Evolutionary conservation across 2,797 vertebrate species (phyloP).

Genomic region (Microchirus variegatus): DNA sequence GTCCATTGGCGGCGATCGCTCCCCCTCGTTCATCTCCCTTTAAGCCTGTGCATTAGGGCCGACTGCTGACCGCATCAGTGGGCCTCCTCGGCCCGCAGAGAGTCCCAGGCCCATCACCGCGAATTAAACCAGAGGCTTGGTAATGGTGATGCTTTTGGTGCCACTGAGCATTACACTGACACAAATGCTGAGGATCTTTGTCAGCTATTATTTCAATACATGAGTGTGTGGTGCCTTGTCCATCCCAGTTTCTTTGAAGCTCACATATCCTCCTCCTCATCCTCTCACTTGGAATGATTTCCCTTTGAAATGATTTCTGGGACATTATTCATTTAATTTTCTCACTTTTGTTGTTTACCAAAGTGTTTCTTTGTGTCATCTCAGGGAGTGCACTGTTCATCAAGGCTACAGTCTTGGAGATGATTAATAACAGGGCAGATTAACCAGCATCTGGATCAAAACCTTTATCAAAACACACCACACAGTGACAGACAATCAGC

Average conservation of each 20-base stretch:
- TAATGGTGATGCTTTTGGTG: constrained; percentile 77
- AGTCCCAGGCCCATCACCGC: constrained; percentile 77
- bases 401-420: background rate
- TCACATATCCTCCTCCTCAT: constrained; percentile 44
- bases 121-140: constrained; percentile 75
- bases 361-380: too few relatives aligned
- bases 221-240: constrained; percentile 74
- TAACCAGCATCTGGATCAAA: background rate
- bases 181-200: constrained; percentile 80
- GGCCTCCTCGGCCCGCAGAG: constrained; percentile 67
- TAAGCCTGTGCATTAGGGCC: constrained; percentile 69
- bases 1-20: constrained; percentile 62
- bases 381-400: background rate
- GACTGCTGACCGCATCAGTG: constrained; percentile 70
- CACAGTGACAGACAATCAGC: too few relatives aligned
- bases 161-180: constrained; percentile 80
- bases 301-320: constrained; percentile 39
- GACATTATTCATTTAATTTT: constrained; percentile 28
- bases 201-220: constrained; percentile 84
- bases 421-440: constrained; percentile 1
- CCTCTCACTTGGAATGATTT: constrained; percentile 39
- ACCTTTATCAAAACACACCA: too few relatives aligned
- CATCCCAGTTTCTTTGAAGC: constrained; percentile 63
- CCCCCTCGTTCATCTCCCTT: constrained; percentile 67
- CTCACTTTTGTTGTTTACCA: constrained; percentile 9